Conservation (phyloP, 2,797 vertebrate species). For the Enteromius unitaeniatus region DNA sequence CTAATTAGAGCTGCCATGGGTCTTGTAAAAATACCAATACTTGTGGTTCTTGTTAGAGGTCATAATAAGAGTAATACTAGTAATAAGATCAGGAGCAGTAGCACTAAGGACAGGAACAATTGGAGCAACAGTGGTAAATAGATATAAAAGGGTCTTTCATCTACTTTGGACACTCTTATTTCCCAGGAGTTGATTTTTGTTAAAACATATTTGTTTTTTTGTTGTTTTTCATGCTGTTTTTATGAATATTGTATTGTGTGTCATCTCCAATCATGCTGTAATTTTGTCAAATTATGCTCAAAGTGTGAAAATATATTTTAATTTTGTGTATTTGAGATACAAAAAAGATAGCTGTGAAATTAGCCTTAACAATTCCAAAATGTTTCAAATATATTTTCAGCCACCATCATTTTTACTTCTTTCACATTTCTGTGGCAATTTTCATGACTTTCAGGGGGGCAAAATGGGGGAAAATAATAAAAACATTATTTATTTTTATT, state of each 20-base stretch:
- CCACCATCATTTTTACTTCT: not conserved
- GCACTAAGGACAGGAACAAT: not conserved
- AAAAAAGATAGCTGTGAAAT: not conserved
- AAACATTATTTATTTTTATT: not conserved
- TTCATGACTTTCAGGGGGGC: not conserved
- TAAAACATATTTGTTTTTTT: not conserved
- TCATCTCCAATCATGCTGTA: not conserved
- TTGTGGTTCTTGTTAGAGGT: not conserved
- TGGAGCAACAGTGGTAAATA: not conserved
- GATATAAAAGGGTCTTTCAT: not conserved
- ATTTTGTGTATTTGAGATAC: not conserved
- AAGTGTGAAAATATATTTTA: not conserved
- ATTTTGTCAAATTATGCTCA: not conserved
- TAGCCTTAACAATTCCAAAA: not conserved
- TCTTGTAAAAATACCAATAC: not conserved
- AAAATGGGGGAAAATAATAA: not conserved
- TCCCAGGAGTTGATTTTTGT: not conserved
- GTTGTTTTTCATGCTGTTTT: not conserved
- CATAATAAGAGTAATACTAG: not conserved
- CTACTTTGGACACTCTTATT: not conserved
- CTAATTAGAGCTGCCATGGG: conserved; percentile 17
- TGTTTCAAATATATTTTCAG: not conserved
- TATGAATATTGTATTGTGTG: not conserved
- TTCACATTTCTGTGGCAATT: not conserved
- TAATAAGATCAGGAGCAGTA: not conserved